phyloP scores from a whole-genome alignment of 2,113 vertebrate species.

The Gallinago undulata region DNA sequence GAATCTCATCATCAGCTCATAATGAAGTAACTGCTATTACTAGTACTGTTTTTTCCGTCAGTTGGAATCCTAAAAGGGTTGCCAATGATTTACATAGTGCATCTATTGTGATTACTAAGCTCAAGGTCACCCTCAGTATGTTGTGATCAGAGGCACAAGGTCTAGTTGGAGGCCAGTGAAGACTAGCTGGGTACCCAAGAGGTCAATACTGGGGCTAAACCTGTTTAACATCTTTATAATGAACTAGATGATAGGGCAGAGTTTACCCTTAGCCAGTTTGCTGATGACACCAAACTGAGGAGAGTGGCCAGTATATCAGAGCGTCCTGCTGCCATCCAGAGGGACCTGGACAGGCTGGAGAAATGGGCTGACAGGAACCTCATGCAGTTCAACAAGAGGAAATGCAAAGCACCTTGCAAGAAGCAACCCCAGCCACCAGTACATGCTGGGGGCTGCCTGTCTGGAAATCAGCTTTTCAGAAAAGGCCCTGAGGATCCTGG shows the following conservation, averaged over 20 bases:
- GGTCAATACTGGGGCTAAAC: background rate
- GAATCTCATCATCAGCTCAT: background rate
- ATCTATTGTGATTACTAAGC: background rate
- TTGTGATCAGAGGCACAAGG: background rate
- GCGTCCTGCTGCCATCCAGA: background rate
- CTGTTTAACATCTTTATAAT: background rate
- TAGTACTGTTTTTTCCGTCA: background rate
- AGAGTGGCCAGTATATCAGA: background rate
- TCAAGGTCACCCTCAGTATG: background rate
- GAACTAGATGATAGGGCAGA: background rate
- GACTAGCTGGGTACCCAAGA: background rate
- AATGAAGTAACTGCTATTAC: background rate
- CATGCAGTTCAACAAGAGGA: background rate
- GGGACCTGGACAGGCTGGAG: background rate
- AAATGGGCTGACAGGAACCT: background rate
- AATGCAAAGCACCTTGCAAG: too few relatives aligned
- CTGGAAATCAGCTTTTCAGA: background rate
- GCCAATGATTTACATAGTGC: background rate
- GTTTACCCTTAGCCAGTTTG: background rate
- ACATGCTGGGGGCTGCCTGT: accelerated
- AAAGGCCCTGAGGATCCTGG: background rate
- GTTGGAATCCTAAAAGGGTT: background rate
- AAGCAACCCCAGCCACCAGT: too few relatives aligned
- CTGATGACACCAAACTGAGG: background rate
- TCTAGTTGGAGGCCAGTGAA: background rate